A percentile compares a stretch with the other conserved stretches of the same genome.
These are phyloP conservation scores for Coleophora deauratella DNA, from an alignment of 2,888 invertebrate species.

Conservation along the genomic window DNA sequence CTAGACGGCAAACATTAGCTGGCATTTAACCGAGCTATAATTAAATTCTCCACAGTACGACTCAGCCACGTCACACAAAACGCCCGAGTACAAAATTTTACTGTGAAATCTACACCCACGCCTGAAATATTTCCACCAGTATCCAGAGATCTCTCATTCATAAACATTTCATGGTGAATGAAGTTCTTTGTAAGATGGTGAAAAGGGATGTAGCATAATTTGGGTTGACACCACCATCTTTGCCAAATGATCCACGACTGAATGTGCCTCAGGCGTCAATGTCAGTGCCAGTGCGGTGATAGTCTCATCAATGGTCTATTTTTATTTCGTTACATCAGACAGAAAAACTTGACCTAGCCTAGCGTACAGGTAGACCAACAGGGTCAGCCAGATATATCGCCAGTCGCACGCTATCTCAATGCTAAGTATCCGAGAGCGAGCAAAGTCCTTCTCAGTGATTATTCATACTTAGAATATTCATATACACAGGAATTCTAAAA, in stretches of 20 bases:
- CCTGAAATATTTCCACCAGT: constrained; percentile 25
- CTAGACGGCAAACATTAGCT: constrained; percentile 47
- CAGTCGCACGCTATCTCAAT: constrained; percentile 1
- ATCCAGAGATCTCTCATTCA: constrained; percentile 7
- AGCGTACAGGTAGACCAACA: constrained; percentile 23
- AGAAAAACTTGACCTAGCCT: constrained; percentile 55
- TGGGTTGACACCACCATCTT: constrained; percentile 16
- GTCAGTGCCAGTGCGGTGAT: constrained; percentile 63
- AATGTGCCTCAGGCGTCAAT: constrained; percentile 38
- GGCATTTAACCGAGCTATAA: constrained; percentile 64
- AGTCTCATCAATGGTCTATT: constrained; percentile 62
- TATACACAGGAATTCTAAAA: too few species aligned
- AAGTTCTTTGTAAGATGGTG: constrained; percentile 1
- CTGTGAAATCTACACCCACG: constrained; percentile 48
- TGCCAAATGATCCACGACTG: constrained; percentile 45
- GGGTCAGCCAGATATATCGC: constrained; percentile 8
- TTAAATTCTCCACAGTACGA: constrained; percentile 41
- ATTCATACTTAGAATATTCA: too few species aligned
- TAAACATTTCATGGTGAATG: neutral
- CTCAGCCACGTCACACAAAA: constrained; percentile 35
- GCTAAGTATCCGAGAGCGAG: constrained; percentile 1
- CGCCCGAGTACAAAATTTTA: constrained; percentile 37
- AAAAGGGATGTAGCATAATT: constrained; percentile 1
- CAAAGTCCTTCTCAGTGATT: neutral
- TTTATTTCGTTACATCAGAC: constrained; percentile 44